Percentiles rank a stretch among this genome's conserved stretches.
Evolutionary conservation across 2,797 vertebrate species (phyloP).

Genomic region (Borostomias antarcticus): DNA sequence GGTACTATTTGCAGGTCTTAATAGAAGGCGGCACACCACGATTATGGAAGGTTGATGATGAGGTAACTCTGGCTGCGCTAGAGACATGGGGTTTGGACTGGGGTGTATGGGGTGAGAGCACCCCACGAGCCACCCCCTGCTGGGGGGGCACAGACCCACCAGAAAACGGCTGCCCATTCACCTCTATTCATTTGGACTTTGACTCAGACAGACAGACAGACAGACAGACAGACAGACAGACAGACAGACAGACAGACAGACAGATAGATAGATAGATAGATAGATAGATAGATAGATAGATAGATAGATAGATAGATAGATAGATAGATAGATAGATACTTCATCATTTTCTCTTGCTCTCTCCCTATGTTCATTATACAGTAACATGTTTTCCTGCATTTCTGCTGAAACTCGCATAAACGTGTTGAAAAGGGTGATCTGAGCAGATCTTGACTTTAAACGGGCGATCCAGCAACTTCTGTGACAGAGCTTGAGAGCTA

Average conservation of each 20-base stretch:
- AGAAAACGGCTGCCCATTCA: too few relatives aligned
- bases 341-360: background rate
- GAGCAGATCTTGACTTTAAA: background rate
- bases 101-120: too few relatives aligned
- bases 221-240: background rate
- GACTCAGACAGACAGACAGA: conserved; percentile 1
- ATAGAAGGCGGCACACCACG: too few relatives aligned
- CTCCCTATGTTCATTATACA: background rate
- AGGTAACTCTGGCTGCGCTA: too few relatives aligned
- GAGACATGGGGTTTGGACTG: too few relatives aligned
- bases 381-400: background rate
- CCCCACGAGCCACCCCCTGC: too few relatives aligned
- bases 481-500: background rate
- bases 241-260: background rate
- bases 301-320: background rate
- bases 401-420: background rate
- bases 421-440: background rate
- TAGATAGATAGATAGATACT: background rate
- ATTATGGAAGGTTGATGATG: too few relatives aligned
- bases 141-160: too few relatives aligned
- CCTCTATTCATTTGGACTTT: too few relatives aligned
- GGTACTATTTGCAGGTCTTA: too few relatives aligned
- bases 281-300: background rate
- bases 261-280: background rate
- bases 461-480: background rate